Conservation (phyloP, 2,797 vertebrate genomes). For the Harpagifer antarcticus region DNA sequence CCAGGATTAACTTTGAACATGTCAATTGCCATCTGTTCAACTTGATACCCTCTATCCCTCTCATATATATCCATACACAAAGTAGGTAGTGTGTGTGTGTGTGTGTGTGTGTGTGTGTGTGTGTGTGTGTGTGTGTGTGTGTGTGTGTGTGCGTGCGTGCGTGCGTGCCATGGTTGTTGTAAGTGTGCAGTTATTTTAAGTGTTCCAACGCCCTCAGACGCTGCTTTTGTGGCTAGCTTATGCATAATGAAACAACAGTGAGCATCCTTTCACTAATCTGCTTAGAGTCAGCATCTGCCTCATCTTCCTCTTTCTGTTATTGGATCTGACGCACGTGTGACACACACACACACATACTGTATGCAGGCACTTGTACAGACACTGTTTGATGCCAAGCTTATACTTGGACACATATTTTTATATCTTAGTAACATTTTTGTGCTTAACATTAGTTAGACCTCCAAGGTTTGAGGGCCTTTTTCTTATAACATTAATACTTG, state of each 20-base stretch:
- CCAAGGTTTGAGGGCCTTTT: conserved; percentile 5
- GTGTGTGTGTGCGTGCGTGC: no score
- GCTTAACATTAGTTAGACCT: not conserved
- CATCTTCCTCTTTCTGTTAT: conserved; percentile 57
- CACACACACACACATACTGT: not conserved
- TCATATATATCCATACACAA: conserved; percentile 18
- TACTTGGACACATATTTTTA: not conserved
- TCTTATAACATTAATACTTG: conserved; percentile 26
- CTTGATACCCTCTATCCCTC: conserved; percentile 15
- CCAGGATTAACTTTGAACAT: conserved; percentile 66
- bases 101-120: no score
- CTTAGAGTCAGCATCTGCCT: conserved; percentile 69
- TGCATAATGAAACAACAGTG: conserved; percentile 55
- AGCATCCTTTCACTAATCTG: conserved; percentile 70
- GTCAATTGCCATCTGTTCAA: conserved; percentile 67
- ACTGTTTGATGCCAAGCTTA: conserved; percentile 11
- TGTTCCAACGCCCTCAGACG: conserved; percentile 54
- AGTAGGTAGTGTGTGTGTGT: not conserved
- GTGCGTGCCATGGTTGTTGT: not conserved
- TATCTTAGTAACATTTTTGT: not conserved
- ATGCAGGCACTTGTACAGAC: conserved; percentile 8
- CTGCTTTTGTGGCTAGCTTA: conserved; percentile 38
- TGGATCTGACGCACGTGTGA: no score
- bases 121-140: no score
- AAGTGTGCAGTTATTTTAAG: conserved; percentile 62